Conservation (phyloP, 1,140 invertebrate genomes). For the Drosophila bocki region DNA sequence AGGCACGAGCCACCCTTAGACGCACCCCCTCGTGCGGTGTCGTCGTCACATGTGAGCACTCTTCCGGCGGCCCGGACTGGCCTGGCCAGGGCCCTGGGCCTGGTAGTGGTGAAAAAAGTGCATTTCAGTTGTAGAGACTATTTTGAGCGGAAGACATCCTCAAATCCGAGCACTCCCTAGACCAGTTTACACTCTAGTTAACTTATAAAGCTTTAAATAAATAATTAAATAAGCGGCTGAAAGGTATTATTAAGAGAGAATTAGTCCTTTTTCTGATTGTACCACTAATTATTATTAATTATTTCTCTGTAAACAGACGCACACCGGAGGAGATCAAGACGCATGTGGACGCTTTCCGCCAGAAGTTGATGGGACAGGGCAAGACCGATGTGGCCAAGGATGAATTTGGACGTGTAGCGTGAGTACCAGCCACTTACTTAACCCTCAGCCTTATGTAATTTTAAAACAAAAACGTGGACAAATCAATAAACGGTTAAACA, state of each 20-base stretch:
- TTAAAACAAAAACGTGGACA: conserved; percentile 68
- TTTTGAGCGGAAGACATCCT: conserved; percentile 71
- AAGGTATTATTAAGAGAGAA: conserved; percentile 36
- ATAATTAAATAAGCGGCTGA: conserved; percentile 8
- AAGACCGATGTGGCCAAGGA: conserved; percentile 87
- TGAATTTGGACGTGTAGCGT: conserved; percentile 91
- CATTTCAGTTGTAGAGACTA: conserved; percentile 83
- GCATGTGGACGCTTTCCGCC: conserved; percentile 92
- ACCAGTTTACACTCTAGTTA: conserved; percentile 15
- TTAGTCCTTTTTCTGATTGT: neutral
- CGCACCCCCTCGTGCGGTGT: conserved; percentile 29
- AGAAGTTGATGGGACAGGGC: conserved; percentile 89
- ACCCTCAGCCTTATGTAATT: conserved; percentile 62
- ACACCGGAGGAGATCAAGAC: conserved; percentile 91
- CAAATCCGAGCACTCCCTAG: conserved; percentile 7
- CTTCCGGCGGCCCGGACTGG: conserved; percentile 54
- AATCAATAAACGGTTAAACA: conserved; percentile 75
- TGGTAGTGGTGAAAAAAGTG: conserved; percentile 72
- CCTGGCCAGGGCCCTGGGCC: conserved; percentile 23
- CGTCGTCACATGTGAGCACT: conserved; percentile 58
- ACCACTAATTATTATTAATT: neutral
- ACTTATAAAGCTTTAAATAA: conserved; percentile 3
- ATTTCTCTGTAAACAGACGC: conserved; percentile 86
- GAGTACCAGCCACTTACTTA: conserved; percentile 85
- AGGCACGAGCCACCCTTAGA: conserved; percentile 28